phyloP scores from a whole-genome alignment of 2,113 vertebrate species.

The Panurus biarmicus region DNA sequence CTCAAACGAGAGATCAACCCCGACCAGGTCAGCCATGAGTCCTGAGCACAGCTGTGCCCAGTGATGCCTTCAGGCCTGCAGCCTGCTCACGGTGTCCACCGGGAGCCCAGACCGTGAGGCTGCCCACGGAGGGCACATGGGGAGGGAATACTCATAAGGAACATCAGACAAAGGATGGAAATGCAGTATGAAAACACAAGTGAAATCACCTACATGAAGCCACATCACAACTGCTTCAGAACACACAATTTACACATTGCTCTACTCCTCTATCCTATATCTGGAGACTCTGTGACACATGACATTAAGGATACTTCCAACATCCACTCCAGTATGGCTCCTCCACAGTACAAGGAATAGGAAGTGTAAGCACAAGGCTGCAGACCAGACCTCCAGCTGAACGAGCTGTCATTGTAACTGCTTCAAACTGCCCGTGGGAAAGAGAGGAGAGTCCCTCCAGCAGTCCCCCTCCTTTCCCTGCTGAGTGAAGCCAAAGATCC shows the following conservation, averaged over 20 bases:
- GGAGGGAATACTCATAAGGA: not conserved
- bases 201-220: not conserved
- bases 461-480: not conserved
- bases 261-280: not conserved
- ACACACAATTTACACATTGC: not conserved
- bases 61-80: not conserved
- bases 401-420: not conserved
- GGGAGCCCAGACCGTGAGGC: not conserved
- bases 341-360: not conserved
- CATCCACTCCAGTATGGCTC: not conserved
- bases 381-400: not conserved
- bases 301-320: not conserved
- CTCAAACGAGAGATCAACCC: not conserved
- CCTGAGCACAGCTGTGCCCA: not conserved
- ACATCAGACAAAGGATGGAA: not conserved
- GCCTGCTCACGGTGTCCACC: not conserved
- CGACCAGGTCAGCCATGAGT: not conserved
- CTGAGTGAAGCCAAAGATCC: not conserved
- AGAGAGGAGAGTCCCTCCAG: not conserved
- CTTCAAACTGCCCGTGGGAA: not conserved
- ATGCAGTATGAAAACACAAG: rapidly evolving
- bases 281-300: not conserved
- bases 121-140: not conserved
- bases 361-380: not conserved
- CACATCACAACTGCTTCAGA: not conserved